These are phyloP conservation scores for Erynnis tages DNA, from an alignment of 2,888 invertebrate genomes.

Conservation along the genomic window DNA sequence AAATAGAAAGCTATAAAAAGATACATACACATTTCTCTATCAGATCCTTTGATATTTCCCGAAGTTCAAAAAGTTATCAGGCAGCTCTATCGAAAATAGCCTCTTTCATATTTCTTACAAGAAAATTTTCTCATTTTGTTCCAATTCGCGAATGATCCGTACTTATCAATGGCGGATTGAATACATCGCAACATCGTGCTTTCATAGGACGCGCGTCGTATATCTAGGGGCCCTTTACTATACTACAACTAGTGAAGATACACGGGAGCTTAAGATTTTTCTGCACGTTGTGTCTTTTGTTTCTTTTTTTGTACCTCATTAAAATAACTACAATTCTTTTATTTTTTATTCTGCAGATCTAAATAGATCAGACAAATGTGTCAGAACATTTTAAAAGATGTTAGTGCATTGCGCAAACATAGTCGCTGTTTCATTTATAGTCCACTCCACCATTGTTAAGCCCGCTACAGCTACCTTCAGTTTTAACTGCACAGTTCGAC, in stretches of 20 bases:
- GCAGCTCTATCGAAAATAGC: slow-evolving; percentile 6
- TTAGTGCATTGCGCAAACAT: too few relatives aligned
- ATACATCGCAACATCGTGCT: slow-evolving; percentile 22
- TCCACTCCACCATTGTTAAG: too few relatives aligned
- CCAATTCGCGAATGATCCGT: slow-evolving; percentile 18
- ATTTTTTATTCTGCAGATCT: not conserved
- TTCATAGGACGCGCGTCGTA: slow-evolving; percentile 21
- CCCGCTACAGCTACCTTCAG: too few relatives aligned
- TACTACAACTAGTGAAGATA: slow-evolving; percentile 3
- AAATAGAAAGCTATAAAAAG: too few relatives aligned
- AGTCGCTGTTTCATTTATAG: too few relatives aligned
- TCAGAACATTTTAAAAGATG: too few relatives aligned
- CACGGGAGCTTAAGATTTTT: not conserved
- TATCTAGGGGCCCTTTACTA: slow-evolving; percentile 21
- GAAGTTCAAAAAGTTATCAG: slow-evolving; percentile 8
- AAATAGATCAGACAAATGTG: too few relatives aligned
- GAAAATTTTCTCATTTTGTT: slow-evolving; percentile 18
- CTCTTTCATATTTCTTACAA: slow-evolving; percentile 18
- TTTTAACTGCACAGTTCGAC: too few relatives aligned
- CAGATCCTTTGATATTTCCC: not conserved
- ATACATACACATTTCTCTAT: too few relatives aligned
- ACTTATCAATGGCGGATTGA: slow-evolving; percentile 23
- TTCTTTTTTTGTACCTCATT: not conserved
- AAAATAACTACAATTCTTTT: too few relatives aligned
- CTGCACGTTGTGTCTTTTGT: not conserved